phyloP scores from a whole-genome alignment of 2,888 invertebrate species.

The Formica aserva region DNA sequence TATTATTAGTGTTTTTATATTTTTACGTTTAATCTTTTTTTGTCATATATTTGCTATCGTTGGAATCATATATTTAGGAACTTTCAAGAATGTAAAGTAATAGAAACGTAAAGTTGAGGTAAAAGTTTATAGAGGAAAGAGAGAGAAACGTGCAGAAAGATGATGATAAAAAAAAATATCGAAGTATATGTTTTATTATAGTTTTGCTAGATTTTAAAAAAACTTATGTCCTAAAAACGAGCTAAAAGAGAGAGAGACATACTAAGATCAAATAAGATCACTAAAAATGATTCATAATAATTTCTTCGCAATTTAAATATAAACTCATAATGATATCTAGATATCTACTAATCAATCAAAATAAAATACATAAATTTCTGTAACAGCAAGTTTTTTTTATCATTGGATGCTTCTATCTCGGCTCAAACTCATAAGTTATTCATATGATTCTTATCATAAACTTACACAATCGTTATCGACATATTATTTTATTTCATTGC shows the following conservation, averaged over 20 bases:
- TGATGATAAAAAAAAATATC: neutral
- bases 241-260: neutral
- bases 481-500: neutral
- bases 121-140: neutral
- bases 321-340: neutral
- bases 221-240: neutral
- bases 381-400: neutral
- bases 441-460: neutral
- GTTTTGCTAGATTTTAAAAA: neutral
- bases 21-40: neutral
- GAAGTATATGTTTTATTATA: neutral
- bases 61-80: neutral
- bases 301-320: neutral
- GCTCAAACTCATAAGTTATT: neutral
- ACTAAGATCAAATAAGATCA: neutral
- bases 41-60: neutral
- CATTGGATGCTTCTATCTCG: neutral
- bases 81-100: neutral
- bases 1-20: neutral
- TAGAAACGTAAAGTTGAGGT: neutral
- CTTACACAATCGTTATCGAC: neutral
- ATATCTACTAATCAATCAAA: neutral
- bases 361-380: neutral
- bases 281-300: neutral
- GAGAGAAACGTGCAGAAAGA: neutral